A percentile compares a stretch with the other conserved stretches of the same genome.
These are phyloP conservation scores for Actenoides lindsayi DNA, from an alignment of 2,113 vertebrate genomes.

Conservation along the genomic window DNA sequence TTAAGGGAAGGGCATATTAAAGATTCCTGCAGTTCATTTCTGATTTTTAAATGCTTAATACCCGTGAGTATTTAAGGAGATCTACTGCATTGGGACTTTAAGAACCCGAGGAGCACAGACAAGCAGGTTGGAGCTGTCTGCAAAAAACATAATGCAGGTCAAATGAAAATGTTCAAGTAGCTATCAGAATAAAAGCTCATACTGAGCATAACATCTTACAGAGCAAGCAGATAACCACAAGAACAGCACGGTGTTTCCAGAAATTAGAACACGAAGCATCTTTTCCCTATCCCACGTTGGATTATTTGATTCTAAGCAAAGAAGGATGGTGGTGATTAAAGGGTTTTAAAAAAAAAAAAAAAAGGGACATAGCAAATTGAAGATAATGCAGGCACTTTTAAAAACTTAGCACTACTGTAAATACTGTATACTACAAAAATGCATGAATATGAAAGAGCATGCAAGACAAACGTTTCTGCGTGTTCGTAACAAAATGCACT, in stretches of 20 bases:
- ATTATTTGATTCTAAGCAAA: neutral
- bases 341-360: neutral
- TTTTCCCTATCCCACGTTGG: neutral
- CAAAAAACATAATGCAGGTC: neutral
- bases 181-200: neutral
- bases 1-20: neutral
- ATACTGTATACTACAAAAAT: neutral
- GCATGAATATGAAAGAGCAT: neutral
- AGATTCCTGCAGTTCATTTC: neutral
- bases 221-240: neutral
- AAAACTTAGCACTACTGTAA: neutral
- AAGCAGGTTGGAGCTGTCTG: slow-evolving; percentile 4
- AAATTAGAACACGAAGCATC: neutral
- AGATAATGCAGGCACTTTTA: neutral
- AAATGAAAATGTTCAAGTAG: neutral
- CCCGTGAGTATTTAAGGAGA: neutral
- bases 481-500: slow-evolving; percentile 10
- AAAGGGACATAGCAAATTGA: neutral
- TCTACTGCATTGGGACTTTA: neutral
- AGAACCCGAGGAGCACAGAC: neutral
- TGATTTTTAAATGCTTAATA: neutral
- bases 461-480: neutral
- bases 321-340: neutral
- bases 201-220: neutral
- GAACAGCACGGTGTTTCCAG: neutral